phyloP scores from a whole-genome alignment of 2,113 vertebrate genomes.

The Nyctibius bracteatus region DNA sequence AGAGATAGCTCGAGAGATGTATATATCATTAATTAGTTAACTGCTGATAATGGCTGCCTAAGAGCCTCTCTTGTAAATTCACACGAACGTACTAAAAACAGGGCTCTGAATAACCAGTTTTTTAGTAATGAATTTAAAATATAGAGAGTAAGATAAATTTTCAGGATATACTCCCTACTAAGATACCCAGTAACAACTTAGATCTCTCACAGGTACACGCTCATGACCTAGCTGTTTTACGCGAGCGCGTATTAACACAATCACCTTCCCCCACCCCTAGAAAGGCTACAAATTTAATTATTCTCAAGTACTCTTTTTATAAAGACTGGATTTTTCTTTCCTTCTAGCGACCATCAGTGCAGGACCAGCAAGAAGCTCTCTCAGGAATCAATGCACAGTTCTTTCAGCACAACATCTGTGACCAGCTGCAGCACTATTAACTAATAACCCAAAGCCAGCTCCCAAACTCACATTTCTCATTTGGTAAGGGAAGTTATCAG shows the following conservation, averaged over 20 bases:
- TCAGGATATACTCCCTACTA: not conserved
- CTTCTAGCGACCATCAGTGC: not conserved
- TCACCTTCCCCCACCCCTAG: not conserved
- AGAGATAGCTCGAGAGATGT: slow-evolving; percentile 13
- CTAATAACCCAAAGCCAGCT: slow-evolving; percentile 27
- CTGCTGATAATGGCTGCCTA: slow-evolving; percentile 45
- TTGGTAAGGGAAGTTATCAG: slow-evolving; percentile 49
- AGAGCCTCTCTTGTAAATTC: not conserved
- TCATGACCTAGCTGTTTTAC: not conserved
- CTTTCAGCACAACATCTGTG: slow-evolving; percentile 48
- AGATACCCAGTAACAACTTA: not conserved
- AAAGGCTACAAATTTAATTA: not conserved
- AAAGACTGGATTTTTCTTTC: slow-evolving; percentile 1
- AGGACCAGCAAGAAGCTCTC: slow-evolving; percentile 31
- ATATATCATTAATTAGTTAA: slow-evolving; percentile 48
- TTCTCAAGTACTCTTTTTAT: not conserved
- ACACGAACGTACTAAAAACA: not conserved
- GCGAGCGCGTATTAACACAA: not conserved
- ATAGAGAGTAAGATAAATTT: not conserved
- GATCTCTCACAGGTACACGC: not conserved
- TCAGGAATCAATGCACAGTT: not conserved
- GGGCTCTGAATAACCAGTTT: not conserved
- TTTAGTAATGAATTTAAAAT: not conserved
- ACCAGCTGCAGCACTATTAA: slow-evolving; percentile 35
- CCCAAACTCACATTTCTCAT: slow-evolving; percentile 48